Evolutionary conservation across 2,888 invertebrate genomes (phyloP).

Genomic region (Drosophila anceps): DNA sequence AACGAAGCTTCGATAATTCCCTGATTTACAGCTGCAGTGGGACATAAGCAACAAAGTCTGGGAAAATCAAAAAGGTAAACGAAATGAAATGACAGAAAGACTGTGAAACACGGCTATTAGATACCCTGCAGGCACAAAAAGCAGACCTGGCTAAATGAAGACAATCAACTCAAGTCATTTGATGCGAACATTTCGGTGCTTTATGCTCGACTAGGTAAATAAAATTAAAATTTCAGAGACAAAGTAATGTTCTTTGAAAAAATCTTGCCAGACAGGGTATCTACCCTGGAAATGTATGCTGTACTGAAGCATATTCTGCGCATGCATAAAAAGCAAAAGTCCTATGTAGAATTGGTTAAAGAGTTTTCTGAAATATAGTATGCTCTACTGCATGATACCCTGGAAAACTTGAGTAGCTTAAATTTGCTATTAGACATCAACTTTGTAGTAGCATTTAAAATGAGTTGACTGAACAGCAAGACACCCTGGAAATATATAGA

Average conservation of each 20-base stretch:
- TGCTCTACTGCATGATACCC: background rate
- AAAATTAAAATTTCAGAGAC: too few species aligned
- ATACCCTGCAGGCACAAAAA: background rate
- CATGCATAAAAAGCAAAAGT: too few species aligned
- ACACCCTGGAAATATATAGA: background rate
- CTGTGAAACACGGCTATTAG: background rate
- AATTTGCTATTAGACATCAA: background rate
- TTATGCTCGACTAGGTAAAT: too few species aligned
- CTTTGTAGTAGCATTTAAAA: too few species aligned
- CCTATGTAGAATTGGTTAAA: background rate
- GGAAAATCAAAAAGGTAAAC: background rate
- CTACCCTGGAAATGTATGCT: too few species aligned
- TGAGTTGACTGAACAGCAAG: too few species aligned
- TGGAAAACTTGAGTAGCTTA: background rate
- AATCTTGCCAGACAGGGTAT: too few species aligned
- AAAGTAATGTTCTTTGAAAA: too few species aligned
- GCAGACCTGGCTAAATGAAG: too few species aligned
- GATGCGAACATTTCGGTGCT: too few species aligned
- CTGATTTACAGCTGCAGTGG: conserved; percentile 15
- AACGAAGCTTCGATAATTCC: background rate
- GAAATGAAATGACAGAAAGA: background rate
- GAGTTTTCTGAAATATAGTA: background rate
- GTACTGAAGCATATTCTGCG: too few species aligned
- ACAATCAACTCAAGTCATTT: too few species aligned
- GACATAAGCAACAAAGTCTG: background rate